Evolutionary conservation across 2,797 vertebrate genomes (phyloP), one percentile per base, ranked within the genome.

Genomic region (Stomatorhinus walkeri): DNA sequence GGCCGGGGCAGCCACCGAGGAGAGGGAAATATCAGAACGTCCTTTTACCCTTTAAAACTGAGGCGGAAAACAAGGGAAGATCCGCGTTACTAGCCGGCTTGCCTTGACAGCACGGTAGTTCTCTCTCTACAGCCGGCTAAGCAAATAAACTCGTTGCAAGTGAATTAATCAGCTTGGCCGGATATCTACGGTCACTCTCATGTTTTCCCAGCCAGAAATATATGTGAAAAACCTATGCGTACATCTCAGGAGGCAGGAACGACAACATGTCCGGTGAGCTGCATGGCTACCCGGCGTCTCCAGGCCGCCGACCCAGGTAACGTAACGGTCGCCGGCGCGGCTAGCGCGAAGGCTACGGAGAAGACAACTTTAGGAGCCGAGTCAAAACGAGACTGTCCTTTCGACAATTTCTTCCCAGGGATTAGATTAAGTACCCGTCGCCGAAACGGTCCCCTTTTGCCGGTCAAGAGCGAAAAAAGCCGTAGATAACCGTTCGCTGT

Each of bases 401-500:
- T 76, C 46, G 59, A 6, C 36, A 36, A 54, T 1, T 51, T 89
- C 68, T 54, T 52, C 59, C 10, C 83, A 72, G 28, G 81, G 16
- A 19, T 36, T n/a, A 52, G 28, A 32, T 68, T 32, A 90, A 86
- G 6, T 89, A 90, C 81, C 93, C 92, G 93, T 92, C 64, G 90
- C 68, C 89, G 56, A 89, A 56, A 88, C 8, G 76, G 19, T 81
- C 40, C 81, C 40, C 28, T 87, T 93, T 95, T 94, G 94, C 94
- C 94, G 93, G 94, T 93, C 94, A 93, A 93, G 92, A 93, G 90
- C 92, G 92, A 93, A 93, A 92, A 36, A 94, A 93, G 92, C 92
- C 91, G 90, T 90, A 89, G 90, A 84, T 91, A 89, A 91, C 90
- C 93, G 91, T 92, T 90, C 64, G 85, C 91, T 93, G 93, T 92